Conservation (phyloP, 2,797 vertebrate species). For the Austrolebias charrua region DNA sequence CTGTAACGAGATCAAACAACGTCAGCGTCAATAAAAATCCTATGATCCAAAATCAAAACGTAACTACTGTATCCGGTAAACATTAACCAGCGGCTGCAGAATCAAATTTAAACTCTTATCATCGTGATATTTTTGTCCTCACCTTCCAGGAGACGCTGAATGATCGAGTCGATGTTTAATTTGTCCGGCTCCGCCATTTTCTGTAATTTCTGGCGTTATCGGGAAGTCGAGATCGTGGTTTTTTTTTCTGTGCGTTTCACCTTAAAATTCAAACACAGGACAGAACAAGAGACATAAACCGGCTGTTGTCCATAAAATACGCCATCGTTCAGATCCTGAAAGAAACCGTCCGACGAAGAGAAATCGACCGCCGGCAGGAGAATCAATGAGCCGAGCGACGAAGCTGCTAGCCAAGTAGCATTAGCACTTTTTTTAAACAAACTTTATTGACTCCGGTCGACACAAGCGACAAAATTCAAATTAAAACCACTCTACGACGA, state of each 20-base stretch:
- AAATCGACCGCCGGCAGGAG: conserved; percentile 3
- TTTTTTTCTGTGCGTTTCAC: conserved; percentile 60
- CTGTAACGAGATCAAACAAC: no score
- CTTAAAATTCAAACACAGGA: conserved; percentile 35
- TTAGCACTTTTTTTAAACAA: conserved; percentile 18
- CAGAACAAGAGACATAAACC: conserved; percentile 7
- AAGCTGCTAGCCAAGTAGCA: conserved; percentile 45
- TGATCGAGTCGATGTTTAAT: conserved; percentile 89
- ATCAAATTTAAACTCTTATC: background rate
- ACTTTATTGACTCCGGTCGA: background rate
- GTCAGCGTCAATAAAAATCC: no score
- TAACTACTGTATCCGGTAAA: conserved; percentile 6
- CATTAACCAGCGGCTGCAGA: background rate
- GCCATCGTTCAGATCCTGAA: background rate
- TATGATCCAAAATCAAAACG: no score
- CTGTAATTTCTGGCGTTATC: conserved; percentile 76
- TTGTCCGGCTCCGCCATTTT: conserved; percentile 90
- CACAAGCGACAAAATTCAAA: conserved; percentile 24
- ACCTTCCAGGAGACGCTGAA: conserved; percentile 87
- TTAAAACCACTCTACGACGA: no score
- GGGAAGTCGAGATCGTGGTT: conserved; percentile 66
- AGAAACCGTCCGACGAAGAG: background rate
- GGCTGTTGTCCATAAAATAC: background rate
- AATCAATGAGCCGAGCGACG: conserved; percentile 63
- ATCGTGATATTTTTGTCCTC: conserved; percentile 33